Evolutionary conservation across 2,113 vertebrate genomes (phyloP).

Genomic region (Ciconia boyciana): DNA sequence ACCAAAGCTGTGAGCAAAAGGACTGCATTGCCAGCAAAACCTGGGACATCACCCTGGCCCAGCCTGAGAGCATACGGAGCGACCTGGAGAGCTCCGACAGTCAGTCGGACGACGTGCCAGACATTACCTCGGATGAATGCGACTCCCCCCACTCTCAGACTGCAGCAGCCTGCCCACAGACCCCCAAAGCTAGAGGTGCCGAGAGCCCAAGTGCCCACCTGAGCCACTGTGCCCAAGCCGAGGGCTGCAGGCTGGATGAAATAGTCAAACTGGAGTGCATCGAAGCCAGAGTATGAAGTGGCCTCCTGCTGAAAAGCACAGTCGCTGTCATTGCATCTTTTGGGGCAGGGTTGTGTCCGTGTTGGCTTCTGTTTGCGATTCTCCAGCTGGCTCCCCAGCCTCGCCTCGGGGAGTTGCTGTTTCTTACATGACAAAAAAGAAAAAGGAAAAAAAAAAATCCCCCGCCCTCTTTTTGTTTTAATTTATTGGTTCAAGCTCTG

Average conservation of each 20-base stretch:
- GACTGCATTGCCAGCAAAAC: constrained; percentile 72
- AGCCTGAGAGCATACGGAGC: constrained; percentile 96
- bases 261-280: constrained; percentile 72
- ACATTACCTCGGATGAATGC: constrained; percentile 93
- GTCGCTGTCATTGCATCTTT: constrained; percentile 31
- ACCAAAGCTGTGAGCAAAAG: constrained; percentile 78
- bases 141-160: constrained; percentile 83
- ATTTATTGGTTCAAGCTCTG: constrained; percentile 80
- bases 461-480: constrained; percentile 66
- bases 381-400: constrained; percentile 43
- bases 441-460: neutral
- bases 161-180: constrained; percentile 61
- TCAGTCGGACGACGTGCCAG: constrained; percentile 94
- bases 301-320: constrained; percentile 48
- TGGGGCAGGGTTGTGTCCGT: constrained; percentile 3
- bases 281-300: constrained; percentile 73
- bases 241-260: constrained; percentile 64
- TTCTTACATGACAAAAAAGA: constrained; percentile 56
- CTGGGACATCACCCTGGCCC: constrained; percentile 92
- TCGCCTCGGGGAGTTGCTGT: constrained; percentile 49
- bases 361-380: constrained; percentile 30
- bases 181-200: constrained; percentile 64
- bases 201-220: constrained; percentile 80
- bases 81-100: constrained; percentile 98
- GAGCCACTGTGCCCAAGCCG: constrained; percentile 72